Evolutionary conservation across 2,888 invertebrate genomes (phyloP).

Genomic region (Nephrotoma flavescens): DNA sequence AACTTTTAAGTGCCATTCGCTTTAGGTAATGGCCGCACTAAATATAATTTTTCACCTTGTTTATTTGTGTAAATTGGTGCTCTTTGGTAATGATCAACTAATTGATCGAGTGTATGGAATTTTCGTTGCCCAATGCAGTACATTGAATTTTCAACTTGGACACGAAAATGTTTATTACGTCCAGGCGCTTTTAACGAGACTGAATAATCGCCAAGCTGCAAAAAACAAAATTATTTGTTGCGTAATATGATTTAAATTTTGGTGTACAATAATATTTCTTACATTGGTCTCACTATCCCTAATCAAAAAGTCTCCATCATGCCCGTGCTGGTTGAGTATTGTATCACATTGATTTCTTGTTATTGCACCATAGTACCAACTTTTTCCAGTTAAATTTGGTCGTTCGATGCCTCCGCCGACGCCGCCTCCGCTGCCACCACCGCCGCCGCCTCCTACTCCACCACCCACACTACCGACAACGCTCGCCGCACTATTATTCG

Average conservation of each 20-base stretch:
- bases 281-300: constrained; percentile 99
- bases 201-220: constrained; percentile 93
- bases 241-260: background rate
- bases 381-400: constrained; percentile 62
- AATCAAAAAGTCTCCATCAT: constrained; percentile 97
- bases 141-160: constrained; percentile 82
- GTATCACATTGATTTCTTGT: constrained; percentile 93
- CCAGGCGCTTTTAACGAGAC: constrained; percentile 95
- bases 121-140: constrained; percentile 97
- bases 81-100: constrained; percentile 96
- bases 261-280: constrained; percentile 32
- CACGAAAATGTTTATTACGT: constrained; percentile 98
- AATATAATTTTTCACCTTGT: constrained; percentile 92
- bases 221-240: constrained; percentile 12
- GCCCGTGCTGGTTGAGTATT: constrained; percentile 85
- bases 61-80: constrained; percentile 98
- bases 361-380: constrained; percentile 96
- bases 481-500: constrained; percentile 10
- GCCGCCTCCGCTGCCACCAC: background rate
- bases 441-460: background rate
- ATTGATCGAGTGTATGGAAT: constrained; percentile 88
- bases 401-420: constrained; percentile 32
- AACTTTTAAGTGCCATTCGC: constrained; percentile 32
- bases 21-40: constrained; percentile 83
- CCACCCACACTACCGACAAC: background rate